These are phyloP conservation scores for Cacatua alba DNA, from an alignment of 2,113 vertebrate genomes.

Conservation along the genomic window DNA sequence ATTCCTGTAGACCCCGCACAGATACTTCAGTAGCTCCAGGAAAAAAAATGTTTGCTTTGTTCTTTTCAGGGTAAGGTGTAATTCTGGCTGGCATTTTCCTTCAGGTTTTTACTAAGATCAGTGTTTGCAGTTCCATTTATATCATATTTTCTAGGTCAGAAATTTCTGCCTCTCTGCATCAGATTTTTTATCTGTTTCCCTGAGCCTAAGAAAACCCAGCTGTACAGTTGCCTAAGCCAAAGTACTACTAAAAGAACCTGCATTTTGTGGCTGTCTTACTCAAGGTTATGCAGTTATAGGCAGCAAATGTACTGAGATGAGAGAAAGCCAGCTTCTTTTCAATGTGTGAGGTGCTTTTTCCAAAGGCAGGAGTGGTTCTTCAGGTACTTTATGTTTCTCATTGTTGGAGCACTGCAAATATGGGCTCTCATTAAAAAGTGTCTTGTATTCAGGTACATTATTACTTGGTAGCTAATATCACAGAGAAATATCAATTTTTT, in stretches of 20 bases:
- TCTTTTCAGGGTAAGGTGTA: not conserved
- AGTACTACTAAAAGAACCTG: not conserved
- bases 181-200: not conserved
- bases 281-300: not conserved
- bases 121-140: not conserved
- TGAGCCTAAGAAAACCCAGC: not conserved
- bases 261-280: not conserved
- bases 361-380: not conserved
- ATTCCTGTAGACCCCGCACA: not conserved
- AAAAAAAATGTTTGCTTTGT: not conserved
- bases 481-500: not conserved
- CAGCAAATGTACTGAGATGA: not conserved
- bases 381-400: not conserved
- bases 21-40: not conserved
- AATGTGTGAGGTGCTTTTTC: not conserved
- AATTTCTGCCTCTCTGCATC: not conserved
- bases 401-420: not conserved
- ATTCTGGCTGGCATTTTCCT: slow-evolving; percentile 33
- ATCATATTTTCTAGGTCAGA: not conserved
- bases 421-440: not conserved
- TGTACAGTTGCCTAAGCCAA: not conserved
- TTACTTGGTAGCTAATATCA: not conserved
- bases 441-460: not conserved
- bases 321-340: not conserved
- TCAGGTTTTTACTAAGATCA: not conserved